These are phyloP conservation scores for Sphaeramia orbicularis DNA, from an alignment of 2,797 vertebrate species.

Conservation along the genomic window DNA sequence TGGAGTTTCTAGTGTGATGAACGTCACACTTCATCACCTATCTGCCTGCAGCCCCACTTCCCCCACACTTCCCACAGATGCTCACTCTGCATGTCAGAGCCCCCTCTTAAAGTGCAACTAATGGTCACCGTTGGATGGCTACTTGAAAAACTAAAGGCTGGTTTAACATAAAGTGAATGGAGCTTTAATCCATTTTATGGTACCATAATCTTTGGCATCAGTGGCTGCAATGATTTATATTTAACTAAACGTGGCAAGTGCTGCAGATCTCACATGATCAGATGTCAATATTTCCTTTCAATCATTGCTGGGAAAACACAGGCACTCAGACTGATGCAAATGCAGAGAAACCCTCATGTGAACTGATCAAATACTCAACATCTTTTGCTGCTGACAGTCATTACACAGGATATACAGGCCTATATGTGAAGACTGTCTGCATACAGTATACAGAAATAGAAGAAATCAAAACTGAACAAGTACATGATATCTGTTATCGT, in stretches of 20 bases:
- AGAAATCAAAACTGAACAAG: neutral
- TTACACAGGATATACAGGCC: neutral
- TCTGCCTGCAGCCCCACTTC: slow-evolving; percentile 41
- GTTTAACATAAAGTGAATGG: neutral
- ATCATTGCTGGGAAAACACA: too few species aligned
- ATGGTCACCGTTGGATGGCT: neutral
- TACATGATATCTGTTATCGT: neutral
- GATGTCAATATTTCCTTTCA: too few species aligned
- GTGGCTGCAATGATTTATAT: neutral
- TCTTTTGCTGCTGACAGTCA: neutral
- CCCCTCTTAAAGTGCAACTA: neutral
- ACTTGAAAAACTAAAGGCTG: neutral
- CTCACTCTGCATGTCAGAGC: neutral
- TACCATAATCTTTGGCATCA: neutral
- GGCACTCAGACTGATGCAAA: too few species aligned
- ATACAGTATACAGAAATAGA: neutral
- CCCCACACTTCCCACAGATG: slow-evolving; percentile 27
- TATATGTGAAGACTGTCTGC: neutral
- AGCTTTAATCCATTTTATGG: neutral
- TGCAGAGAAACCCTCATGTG: neutral
- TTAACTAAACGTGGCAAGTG: too few species aligned
- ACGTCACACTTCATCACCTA: slow-evolving; percentile 65
- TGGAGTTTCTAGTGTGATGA: slow-evolving; percentile 68
- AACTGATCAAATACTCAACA: neutral
- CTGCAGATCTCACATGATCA: too few species aligned